Percentiles rank a stretch among this genome's conserved stretches.
These are phyloP conservation scores for Cynocephalus volans DNA, from an alignment of 2,113 vertebrate genomes.

Conservation along the genomic window DNA sequence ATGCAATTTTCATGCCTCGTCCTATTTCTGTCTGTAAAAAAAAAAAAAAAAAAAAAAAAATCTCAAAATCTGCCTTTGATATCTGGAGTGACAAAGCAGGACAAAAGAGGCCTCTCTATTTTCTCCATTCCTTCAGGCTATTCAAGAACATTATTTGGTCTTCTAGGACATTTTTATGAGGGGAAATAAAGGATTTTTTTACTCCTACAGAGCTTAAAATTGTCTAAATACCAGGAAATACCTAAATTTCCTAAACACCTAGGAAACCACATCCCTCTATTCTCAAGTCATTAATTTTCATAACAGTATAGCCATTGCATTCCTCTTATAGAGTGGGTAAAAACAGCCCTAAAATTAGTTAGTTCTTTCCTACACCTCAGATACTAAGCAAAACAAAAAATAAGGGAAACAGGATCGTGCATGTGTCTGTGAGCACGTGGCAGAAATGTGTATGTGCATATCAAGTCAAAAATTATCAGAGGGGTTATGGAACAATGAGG, in stretches of 20 bases:
- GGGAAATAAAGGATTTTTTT: not conserved
- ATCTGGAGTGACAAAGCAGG: not conserved
- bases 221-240: too few species aligned
- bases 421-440: accelerated
- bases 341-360: not conserved
- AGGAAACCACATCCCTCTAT: not conserved
- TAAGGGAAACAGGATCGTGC: not conserved
- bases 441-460: accelerated
- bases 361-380: not conserved
- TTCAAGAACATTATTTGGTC: not conserved
- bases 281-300: conserved; percentile 22
- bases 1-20: not conserved
- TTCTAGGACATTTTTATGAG: not conserved
- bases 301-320: not conserved
- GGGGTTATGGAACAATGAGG: not conserved
- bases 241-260: not conserved
- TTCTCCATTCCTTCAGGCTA: not conserved
- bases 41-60: conserved; percentile 43
- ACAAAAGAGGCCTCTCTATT: not conserved
- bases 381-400: not conserved
- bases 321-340: not conserved
- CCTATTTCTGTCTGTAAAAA: not conserved
- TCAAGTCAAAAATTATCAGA: not conserved
- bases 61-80: not conserved
- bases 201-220: not conserved